phyloP scores from a whole-genome alignment of 1,140 invertebrate genomes.

The Homalodisca vitripennis region DNA sequence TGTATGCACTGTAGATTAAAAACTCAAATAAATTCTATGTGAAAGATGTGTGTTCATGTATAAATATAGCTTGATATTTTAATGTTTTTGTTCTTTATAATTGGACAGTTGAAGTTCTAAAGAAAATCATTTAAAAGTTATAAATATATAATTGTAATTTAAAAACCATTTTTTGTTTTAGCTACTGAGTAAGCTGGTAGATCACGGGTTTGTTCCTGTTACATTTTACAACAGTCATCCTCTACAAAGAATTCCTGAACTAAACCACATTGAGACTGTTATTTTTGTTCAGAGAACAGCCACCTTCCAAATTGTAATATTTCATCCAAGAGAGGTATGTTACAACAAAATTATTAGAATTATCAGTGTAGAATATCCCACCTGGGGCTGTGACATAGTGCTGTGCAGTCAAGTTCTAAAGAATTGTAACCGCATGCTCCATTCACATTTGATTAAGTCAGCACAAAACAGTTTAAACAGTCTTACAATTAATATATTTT shows the following conservation, averaged over 20 bases:
- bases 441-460: too few relatives aligned
- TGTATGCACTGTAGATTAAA: too few relatives aligned
- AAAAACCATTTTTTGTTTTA: too few relatives aligned
- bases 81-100: too few relatives aligned
- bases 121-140: too few relatives aligned
- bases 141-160: too few relatives aligned
- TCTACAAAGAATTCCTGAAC: neutral
- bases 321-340: constrained; percentile 28
- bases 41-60: too few relatives aligned
- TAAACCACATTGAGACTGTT: constrained; percentile 15
- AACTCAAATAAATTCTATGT: too few relatives aligned
- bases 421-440: neutral
- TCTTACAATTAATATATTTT: constrained; percentile 4
- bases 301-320: constrained; percentile 19
- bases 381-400: neutral
- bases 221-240: constrained; percentile 4
- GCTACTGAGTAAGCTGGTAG: too few relatives aligned
- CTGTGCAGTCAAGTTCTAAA: neutral
- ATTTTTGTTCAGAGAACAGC: constrained; percentile 3
- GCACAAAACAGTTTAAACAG: neutral
- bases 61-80: too few relatives aligned
- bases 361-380: neutral
- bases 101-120: too few relatives aligned
- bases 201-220: neutral
- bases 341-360: neutral